Conservation (phyloP, 2,797 vertebrate genomes). For the Iguana delicatissima region DNA sequence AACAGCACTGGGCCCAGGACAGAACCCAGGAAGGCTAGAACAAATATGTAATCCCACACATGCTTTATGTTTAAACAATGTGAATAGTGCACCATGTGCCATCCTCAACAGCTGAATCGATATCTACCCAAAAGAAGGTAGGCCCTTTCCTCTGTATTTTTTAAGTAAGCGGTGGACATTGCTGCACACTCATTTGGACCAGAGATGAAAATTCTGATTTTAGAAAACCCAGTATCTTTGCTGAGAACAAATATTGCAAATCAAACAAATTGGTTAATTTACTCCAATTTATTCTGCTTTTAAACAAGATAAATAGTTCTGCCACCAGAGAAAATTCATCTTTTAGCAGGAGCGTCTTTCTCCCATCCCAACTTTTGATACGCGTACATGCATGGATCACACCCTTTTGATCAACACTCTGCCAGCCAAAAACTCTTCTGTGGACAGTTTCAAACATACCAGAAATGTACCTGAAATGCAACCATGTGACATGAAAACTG, state of each 20-base stretch:
- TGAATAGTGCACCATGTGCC: not conserved
- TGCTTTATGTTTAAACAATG: not conserved
- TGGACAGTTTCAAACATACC: not conserved
- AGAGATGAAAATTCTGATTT: not conserved
- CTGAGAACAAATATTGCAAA: not conserved
- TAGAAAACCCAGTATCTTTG: not conserved
- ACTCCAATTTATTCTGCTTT: slow-evolving; percentile 2
- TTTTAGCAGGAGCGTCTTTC: not conserved
- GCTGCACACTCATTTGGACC: not conserved
- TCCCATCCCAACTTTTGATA: too few relatives aligned
- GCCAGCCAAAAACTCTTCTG: not conserved
- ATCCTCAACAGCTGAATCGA: not conserved
- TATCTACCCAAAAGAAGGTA: not conserved
- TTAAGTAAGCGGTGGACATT: not conserved
- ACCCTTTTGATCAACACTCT: not conserved
- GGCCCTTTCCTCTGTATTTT: not conserved
- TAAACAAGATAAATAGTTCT: not conserved
- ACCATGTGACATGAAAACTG: too few relatives aligned
- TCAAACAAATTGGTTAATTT: not conserved
- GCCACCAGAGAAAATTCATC: not conserved
- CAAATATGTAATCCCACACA: not conserved
- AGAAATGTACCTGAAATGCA: not conserved
- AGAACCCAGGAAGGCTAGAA: too few relatives aligned
- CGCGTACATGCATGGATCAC: not conserved
- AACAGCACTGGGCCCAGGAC: too few relatives aligned